A percentile compares a stretch with the other conserved stretches of the same genome.
Conservation (phyloP, 2,888 invertebrate species). For the Habroteleia sp. region DNA sequence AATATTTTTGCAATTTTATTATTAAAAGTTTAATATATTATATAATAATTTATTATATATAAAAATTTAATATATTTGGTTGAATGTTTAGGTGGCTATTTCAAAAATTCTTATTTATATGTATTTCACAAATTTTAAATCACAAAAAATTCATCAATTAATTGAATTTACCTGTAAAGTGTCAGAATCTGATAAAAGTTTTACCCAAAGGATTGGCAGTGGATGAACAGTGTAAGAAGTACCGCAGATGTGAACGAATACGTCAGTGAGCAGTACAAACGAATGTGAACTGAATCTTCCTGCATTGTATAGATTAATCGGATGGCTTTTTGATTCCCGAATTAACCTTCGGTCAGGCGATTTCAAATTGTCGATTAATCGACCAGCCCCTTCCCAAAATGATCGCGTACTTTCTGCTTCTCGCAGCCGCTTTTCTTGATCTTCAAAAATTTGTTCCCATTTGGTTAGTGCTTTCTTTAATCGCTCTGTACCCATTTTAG, state of each 20-base stretch:
- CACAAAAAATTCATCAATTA: no score
- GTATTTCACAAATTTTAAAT: no score
- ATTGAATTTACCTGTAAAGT: constrained; percentile 82
- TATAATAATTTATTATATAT: no score
- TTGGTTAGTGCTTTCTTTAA: constrained; percentile 84
- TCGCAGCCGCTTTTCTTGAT: constrained; percentile 84
- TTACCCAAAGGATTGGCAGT: constrained; percentile 90
- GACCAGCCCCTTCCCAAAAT: constrained; percentile 89
- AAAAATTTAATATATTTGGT: no score
- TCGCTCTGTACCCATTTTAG: constrained; percentile 82
- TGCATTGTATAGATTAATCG: constrained; percentile 86
- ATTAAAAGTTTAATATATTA: no score
- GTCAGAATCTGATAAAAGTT: constrained; percentile 86
- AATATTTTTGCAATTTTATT: no score
- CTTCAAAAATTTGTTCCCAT: constrained; percentile 85
- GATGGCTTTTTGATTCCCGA: constrained; percentile 88
- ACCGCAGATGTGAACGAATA: constrained; percentile 88
- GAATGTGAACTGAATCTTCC: constrained; percentile 89
- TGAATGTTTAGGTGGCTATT: no score
- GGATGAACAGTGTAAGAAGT: constrained; percentile 86
- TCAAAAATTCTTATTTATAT: no score
- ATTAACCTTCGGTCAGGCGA: constrained; percentile 88
- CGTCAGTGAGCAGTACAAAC: constrained; percentile 91
- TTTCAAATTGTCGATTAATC: constrained; percentile 84
- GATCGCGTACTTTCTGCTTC: constrained; percentile 87